A percentile compares a stretch with the other conserved stretches of the same genome.
These are phyloP conservation scores for Gonatopus flavifemur DNA, from an alignment of 1,140 invertebrate species.

Conservation along the genomic window DNA sequence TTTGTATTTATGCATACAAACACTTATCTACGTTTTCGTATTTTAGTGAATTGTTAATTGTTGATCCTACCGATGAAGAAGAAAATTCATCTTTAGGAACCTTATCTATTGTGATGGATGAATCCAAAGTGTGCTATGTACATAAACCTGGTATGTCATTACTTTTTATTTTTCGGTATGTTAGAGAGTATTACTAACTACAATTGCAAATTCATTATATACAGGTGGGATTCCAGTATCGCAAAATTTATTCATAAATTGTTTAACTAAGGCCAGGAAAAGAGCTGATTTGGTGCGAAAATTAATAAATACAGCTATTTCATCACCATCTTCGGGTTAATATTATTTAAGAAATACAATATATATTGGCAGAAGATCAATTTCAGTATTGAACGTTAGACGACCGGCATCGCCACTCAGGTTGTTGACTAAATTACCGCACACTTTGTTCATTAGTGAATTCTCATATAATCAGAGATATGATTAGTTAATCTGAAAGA, in stretches of 20 bases:
- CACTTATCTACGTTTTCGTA: too few species aligned
- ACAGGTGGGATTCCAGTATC: slow-evolving; percentile 53
- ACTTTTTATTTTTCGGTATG: neutral
- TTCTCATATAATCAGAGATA: too few species aligned
- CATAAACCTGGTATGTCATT: slow-evolving; percentile 53
- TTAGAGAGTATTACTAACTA: slow-evolving; percentile 6
- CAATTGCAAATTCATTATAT: slow-evolving; percentile 18
- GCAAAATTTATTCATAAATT: slow-evolving; percentile 43
- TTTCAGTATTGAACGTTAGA: too few species aligned
- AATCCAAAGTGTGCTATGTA: slow-evolving; percentile 47
- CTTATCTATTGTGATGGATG: slow-evolving; percentile 46
- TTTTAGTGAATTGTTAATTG: slow-evolving; percentile 56
- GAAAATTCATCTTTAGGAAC: slow-evolving; percentile 54
- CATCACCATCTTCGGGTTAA: slow-evolving; percentile 21
- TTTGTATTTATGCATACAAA: too few species aligned
- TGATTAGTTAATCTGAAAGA: too few species aligned
- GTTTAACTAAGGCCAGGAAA: slow-evolving; percentile 43
- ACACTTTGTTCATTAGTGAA: too few species aligned
- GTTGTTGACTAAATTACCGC: too few species aligned
- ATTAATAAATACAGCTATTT: slow-evolving; percentile 46
- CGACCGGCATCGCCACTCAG: too few species aligned
- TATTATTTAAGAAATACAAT: slow-evolving; percentile 21
- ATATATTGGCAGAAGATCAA: too few species aligned
- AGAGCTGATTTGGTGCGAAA: slow-evolving; percentile 45
- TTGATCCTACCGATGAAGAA: slow-evolving; percentile 64